A percentile compares a stretch with the other conserved stretches of the same genome.
Evolutionary conservation across 2,797 vertebrate genomes (phyloP).

Genomic region (Selene dorsalis): DNA sequence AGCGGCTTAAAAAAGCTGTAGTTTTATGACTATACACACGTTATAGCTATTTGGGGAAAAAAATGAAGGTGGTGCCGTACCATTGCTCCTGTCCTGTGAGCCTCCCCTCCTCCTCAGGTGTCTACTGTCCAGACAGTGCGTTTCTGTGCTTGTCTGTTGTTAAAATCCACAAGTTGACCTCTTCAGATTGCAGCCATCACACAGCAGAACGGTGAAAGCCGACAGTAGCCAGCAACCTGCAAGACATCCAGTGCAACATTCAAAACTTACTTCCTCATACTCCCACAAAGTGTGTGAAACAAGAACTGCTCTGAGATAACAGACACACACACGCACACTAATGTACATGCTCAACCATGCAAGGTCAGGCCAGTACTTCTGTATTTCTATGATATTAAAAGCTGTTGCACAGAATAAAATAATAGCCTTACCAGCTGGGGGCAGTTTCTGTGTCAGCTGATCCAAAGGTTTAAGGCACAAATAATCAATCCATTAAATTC

Average conservation of each 20-base stretch:
- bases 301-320: slow-evolving; percentile 66
- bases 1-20: background rate
- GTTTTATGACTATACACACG: slow-evolving; percentile 1
- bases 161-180: slow-evolving; percentile 61
- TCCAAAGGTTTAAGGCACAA: slow-evolving; percentile 12
- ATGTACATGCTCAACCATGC: slow-evolving; percentile 25
- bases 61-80: slow-evolving; percentile 69
- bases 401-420: slow-evolving; percentile 22
- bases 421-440: slow-evolving; percentile 2
- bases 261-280: slow-evolving; percentile 82
- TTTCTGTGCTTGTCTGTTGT: slow-evolving; percentile 7
- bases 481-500: slow-evolving; percentile 29
- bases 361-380: slow-evolving; percentile 54
- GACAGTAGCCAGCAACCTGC: slow-evolving; percentile 45
- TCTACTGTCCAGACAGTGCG: slow-evolving; percentile 51
- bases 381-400: slow-evolving; percentile 54
- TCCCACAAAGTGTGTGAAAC: slow-evolving; percentile 73
- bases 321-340: slow-evolving; percentile 36
- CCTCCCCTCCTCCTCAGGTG: slow-evolving; percentile 49
- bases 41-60: slow-evolving; percentile 1
- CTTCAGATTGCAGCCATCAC: slow-evolving; percentile 71
- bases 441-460: slow-evolving; percentile 19
- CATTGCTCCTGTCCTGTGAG: slow-evolving; percentile 68
- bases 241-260: slow-evolving; percentile 60
- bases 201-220: slow-evolving; percentile 19